Evolutionary conservation across 1,140 invertebrate species (phyloP), one percentile per base, ranked within the genome.

Genomic region (Coelopa frigida): DNA sequence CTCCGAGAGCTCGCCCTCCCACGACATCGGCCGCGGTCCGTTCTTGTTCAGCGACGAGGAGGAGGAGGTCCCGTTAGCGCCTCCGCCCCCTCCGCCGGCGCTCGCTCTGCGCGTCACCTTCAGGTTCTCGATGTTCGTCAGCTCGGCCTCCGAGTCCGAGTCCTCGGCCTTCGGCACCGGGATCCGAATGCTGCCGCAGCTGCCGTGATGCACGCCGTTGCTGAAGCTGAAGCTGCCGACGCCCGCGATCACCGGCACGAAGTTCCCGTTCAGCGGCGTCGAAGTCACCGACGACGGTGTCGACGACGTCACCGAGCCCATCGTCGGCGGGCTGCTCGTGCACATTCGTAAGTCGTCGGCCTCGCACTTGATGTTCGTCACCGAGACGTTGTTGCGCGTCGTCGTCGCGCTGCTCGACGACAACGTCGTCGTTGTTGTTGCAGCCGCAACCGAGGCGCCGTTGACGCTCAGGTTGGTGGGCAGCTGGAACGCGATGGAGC

Each of bases 1-100:
- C 57, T 92, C 88, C 2, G 87, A 90, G 0, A 92, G 72, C 68
- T 90, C 88, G 12, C 89, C 88, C 65, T 92, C 88, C 89, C 88
- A 91, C 3, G 87, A 91, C 88, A 92, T 92, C 12, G 88, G 89
- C 27, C 88, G 56, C 5, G 73, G 73, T 0, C 63, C 66, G 35
- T 64, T 68, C 33, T 61, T 68, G 18, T 67, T 57, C 17, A 44
- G 45, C 18, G 23, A 47, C 5, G 11, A 17, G n/a, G 26, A 10
- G n/a, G 27, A 17, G 4, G 10, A 33, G 31, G 14, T 35, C 18
- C 12, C 29, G 29, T 5, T 32, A 12, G 8, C 27, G 21, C 35
- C 14, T 12, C 12, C 21, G 5, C 11, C 40, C 12, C 40, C 7
- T 21, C 37, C 33, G 12, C 11, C 10, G n/a, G 11, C 5, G n/a